Evolutionary conservation across 2,113 vertebrate species (phyloP).

Genomic region (Spheniscus mendiculus): DNA sequence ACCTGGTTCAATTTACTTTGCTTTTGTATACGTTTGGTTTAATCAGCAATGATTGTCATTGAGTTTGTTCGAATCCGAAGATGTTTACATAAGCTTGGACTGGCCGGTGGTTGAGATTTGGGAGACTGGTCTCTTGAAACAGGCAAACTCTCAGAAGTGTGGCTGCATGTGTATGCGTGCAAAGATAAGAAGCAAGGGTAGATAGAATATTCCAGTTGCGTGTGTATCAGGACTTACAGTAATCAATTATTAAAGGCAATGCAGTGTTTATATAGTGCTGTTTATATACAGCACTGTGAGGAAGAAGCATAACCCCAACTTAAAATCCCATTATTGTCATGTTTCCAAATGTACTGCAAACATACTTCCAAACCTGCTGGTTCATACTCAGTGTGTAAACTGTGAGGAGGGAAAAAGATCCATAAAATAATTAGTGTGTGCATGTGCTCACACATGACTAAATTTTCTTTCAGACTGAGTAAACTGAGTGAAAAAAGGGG

Average conservation of each 20-base stretch:
- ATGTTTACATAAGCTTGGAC: conserved; percentile 10
- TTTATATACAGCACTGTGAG: neutral
- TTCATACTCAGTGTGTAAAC: neutral
- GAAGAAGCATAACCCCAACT: neutral
- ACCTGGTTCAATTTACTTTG: conserved; percentile 46
- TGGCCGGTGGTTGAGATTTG: neutral
- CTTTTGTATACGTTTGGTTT: conserved; percentile 16
- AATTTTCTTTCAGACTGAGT: neutral
- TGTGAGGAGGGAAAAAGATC: neutral
- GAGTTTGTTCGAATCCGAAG: neutral
- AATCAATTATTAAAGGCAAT: neutral
- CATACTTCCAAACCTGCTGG: neutral
- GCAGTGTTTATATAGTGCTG: neutral
- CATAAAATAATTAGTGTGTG: neutral
- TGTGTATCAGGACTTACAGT: neutral
- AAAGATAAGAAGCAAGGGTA: neutral
- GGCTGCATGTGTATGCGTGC: neutral
- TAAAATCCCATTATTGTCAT: neutral
- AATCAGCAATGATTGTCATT: conserved; percentile 26
- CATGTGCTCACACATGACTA: neutral
- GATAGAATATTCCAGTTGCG: neutral
- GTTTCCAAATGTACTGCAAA: neutral
- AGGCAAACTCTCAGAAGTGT: neutral
- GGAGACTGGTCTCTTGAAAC: neutral
- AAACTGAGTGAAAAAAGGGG: neutral